These are phyloP conservation scores for Drosophila elegans DNA, from an alignment of 1,140 invertebrate species.

Conservation along the genomic window DNA sequence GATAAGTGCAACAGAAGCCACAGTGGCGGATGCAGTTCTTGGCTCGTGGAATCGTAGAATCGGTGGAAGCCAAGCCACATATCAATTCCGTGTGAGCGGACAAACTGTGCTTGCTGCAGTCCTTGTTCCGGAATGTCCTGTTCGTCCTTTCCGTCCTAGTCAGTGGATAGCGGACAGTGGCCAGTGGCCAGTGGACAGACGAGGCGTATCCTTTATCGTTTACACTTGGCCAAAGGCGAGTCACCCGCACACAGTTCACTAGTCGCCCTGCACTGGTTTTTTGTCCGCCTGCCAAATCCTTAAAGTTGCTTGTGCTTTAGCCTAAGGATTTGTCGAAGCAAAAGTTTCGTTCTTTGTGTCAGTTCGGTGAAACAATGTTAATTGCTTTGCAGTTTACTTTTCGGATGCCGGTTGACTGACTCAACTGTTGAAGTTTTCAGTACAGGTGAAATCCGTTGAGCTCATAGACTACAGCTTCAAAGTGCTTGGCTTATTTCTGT, in stretches of 20 bases:
- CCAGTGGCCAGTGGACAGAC: neutral
- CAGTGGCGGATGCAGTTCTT: slow-evolving; percentile 32
- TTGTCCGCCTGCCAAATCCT: slow-evolving; percentile 28
- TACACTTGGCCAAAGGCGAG: slow-evolving; percentile 58
- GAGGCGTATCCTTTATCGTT: slow-evolving; percentile 56
- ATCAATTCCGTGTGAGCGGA: slow-evolving; percentile 77
- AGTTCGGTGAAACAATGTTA: slow-evolving; percentile 43
- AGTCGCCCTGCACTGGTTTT: slow-evolving; percentile 5
- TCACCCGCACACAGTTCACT: slow-evolving; percentile 16
- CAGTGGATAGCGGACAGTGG: slow-evolving; percentile 7
- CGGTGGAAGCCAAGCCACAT: slow-evolving; percentile 55
- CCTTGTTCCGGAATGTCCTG: slow-evolving; percentile 43
- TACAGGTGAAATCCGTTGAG: slow-evolving; percentile 15
- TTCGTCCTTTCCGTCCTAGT: slow-evolving; percentile 18
- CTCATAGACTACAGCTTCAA: neutral
- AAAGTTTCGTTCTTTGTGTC: slow-evolving; percentile 45
- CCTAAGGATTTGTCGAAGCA: slow-evolving; percentile 9
- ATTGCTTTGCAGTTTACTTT: slow-evolving; percentile 54
- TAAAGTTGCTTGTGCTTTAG: slow-evolving; percentile 26
- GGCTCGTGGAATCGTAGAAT: neutral
- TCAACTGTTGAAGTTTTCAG: slow-evolving; percentile 16
- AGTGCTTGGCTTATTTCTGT: neutral
- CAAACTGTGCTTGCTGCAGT: slow-evolving; percentile 61
- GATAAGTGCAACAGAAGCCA: slow-evolving; percentile 75
- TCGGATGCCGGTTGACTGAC: slow-evolving; percentile 17